Base-by-base conservation (phyloP, 1,140 invertebrate species). In the Maniola jurtina region DNA sequence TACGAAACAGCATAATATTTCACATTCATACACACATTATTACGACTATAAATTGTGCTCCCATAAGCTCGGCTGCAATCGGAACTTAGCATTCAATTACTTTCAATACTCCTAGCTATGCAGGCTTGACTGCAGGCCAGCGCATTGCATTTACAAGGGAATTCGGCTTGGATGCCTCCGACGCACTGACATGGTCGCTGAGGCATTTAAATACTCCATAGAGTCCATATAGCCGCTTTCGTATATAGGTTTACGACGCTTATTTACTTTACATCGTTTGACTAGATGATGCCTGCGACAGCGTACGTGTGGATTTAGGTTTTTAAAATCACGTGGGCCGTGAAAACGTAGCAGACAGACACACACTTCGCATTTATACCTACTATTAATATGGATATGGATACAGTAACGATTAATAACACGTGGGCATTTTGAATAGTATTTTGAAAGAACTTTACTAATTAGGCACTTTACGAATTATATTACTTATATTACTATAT, bases 51-150 rank as follows among this genome's bases (percentile, higher is more conserved):
- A 14, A 50, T 48, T 69, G 60, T 61, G 16, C 48, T 50, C 47
- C 48, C 34, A 16, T 40, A 52, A 45, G 11, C 42, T 10, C 16
- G 61, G 9, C 61, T 73, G 73, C 81, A 81, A 81, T 83, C 70
- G 81, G 74, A 84, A 79, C 80, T 83, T 76, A 78, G 83, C 84
- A 85, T 87, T 85, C 76, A 81, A 80, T 81, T 75, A 76, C 75
- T 79, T 81, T 81, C 80, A 81, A 85, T 83, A 73, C 42, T 77
- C 67, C 66, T 75, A 69, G 76, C 80, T 80, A 77, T 77, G 80
- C 76, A 65, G 76, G 67, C 75, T 75, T 74, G 69, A 58, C 66
- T 70, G 71, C 25, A 25, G 58, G 0, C 48, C 15, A 25, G 78
- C 75, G 84, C 80, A 87, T 84, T 87, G 73, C 77, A 87, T 85